Percentiles rank a stretch among this genome's conserved stretches.
Evolutionary conservation across 2,888 invertebrate species (phyloP).

Genomic region (Leptopilina syphax): DNA sequence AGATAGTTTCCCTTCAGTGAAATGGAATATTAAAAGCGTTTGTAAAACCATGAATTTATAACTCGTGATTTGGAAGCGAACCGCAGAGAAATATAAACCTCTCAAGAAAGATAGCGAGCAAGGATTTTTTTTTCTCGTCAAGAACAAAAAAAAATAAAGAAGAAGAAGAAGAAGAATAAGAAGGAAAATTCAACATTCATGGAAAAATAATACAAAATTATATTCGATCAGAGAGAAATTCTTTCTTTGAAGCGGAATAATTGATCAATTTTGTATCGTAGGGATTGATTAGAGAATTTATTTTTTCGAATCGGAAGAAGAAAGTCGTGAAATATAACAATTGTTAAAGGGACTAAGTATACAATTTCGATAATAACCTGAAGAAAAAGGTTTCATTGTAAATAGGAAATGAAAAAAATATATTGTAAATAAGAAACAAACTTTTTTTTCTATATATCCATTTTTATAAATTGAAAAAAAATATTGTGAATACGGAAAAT

Average conservation of each 20-base stretch:
- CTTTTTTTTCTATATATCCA: too few species aligned
- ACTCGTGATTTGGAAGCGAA: slow-evolving; percentile 3
- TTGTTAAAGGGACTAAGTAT: too few species aligned
- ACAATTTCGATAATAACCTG: background rate
- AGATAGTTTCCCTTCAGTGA: slow-evolving; percentile 36
- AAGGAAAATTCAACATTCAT: slow-evolving; percentile 5
- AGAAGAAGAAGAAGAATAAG: background rate
- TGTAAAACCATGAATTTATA: slow-evolving; percentile 34
- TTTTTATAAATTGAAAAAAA: too few species aligned
- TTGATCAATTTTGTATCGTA: background rate
- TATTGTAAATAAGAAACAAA: too few species aligned
- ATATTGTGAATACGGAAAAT: too few species aligned
- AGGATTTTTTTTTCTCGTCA: background rate
- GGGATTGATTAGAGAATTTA: background rate
- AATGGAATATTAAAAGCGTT: slow-evolving; percentile 40
- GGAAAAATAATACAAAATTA: slow-evolving; percentile 9
- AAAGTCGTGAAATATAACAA: too few species aligned
- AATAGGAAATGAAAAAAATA: too few species aligned
- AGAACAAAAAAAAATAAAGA: background rate
- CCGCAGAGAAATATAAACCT: slow-evolving; percentile 23
- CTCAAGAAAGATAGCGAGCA: background rate
- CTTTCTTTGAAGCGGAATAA: slow-evolving; percentile 11
- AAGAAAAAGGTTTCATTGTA: too few species aligned
- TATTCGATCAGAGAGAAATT: background rate
- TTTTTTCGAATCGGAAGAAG: background rate